Conservation (phyloP, 2,113 vertebrate genomes). For the Mormyrus lacerda region DNA sequence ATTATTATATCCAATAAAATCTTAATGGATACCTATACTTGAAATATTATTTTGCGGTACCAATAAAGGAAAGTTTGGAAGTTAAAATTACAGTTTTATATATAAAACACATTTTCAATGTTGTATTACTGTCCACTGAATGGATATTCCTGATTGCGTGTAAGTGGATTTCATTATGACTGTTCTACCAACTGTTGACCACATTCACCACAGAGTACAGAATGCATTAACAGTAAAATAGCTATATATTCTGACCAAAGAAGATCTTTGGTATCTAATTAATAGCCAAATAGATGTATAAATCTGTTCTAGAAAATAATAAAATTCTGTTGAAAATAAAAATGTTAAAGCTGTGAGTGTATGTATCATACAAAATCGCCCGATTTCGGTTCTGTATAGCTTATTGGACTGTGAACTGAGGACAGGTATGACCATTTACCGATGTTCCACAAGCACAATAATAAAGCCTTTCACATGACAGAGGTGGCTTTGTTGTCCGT, state of each 20-base stretch:
- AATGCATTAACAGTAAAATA: neutral
- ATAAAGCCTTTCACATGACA: neutral
- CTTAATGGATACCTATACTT: neutral
- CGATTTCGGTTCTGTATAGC: neutral
- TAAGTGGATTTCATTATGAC: neutral
- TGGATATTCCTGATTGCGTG: neutral
- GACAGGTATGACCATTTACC: neutral
- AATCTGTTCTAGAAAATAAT: neutral
- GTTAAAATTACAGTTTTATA: neutral
- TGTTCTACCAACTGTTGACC: neutral
- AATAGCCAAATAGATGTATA: neutral
- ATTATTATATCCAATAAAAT: neutral
- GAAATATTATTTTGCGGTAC: neutral
- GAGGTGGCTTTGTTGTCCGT: neutral
- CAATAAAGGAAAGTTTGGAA: neutral
- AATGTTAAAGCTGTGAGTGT: neutral
- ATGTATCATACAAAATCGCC: neutral
- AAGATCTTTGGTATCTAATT: neutral
- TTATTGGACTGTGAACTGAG: neutral
- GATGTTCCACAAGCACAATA: neutral
- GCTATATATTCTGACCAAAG: neutral
- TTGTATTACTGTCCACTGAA: neutral
- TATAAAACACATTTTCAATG: neutral
- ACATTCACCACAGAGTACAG: neutral
- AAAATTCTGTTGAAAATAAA: neutral